Evolutionary conservation across 1,140 invertebrate species (phyloP), one percentile per base, ranked within the genome.

Genomic region (Panagrolaimus sp.): DNA sequence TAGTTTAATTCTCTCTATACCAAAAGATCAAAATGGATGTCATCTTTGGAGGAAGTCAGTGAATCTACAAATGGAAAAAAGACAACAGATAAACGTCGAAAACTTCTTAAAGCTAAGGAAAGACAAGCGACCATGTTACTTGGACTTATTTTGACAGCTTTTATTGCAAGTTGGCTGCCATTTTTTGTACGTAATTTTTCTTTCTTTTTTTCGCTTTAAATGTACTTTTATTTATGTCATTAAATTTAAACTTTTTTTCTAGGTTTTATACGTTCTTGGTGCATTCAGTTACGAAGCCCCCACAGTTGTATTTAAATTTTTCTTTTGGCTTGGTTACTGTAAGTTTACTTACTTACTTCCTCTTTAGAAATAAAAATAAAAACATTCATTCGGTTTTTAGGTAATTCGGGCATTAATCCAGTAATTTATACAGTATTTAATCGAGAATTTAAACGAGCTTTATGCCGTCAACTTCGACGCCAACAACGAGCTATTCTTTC

Each of bases 241-340:
- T 28, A 58, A 58, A 58, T 12, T 58, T 58, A 58, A 58, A 9
- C 48, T 68, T 21, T 43, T 17, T 43, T 70, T 83, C 65, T 63
- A 81, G 79, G 44, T 81, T 6, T 81, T 82, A 69, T 82, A 82
- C 47, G 80, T 83, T 15, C 73, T 82, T 58, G 75, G 73, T 48
- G 80, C 80, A 21, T 77, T 82, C 44, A 74, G 76, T 10, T 75
- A 74, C 43, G 65, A 78, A 28, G 70, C 80, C 17, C 90, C 91
- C 21, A 88, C 88, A 83, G 84, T 87, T 73, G 91, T 92, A 1
- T 98, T 98, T 83, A 89, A 94, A 86, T 91, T 95, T 69, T 89
- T 97, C 71, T 97, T 95, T 70, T 98, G 95, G 95, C 88, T 97
- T 74, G 95, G 96, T 68, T 98, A 98, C 85, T 94, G 92, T 65